phyloP scores from a whole-genome alignment of 2,888 invertebrate genomes.

The Dione vanillae region DNA sequence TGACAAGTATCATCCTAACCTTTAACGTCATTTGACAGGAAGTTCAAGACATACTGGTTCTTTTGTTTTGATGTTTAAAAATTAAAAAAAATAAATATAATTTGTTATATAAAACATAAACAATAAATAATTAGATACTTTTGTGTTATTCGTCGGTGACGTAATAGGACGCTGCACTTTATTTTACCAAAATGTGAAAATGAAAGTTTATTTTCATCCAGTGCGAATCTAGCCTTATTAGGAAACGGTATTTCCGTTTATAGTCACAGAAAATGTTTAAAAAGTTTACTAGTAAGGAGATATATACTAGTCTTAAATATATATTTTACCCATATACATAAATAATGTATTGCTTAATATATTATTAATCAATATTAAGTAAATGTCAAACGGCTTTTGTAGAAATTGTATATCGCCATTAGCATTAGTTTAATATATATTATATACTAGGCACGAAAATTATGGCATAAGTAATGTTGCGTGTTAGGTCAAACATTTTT shows the following conservation, averaged over 20 bases:
- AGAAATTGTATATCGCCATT: neutral
- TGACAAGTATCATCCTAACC: constrained; percentile 15
- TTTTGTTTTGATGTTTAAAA: neutral
- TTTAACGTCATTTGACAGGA: constrained; percentile 6
- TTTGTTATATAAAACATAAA: too few species aligned
- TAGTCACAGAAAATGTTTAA: too few species aligned
- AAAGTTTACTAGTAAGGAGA: too few species aligned
- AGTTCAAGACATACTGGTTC: neutral
- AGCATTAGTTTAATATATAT: neutral
- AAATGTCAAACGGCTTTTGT: neutral
- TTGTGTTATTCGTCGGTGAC: too few species aligned
- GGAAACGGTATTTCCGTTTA: too few species aligned
- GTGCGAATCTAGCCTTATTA: too few species aligned
- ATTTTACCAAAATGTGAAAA: too few species aligned
- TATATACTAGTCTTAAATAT: neutral
- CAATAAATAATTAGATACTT: too few species aligned
- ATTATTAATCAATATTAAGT: neutral
- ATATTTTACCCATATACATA: too few species aligned
- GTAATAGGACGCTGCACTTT: too few species aligned
- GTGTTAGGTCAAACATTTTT: constrained; percentile 37
- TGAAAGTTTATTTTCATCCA: too few species aligned
- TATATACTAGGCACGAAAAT: constrained; percentile 26
- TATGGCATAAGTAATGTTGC: constrained; percentile 26
- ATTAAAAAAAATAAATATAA: neutral
- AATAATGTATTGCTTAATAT: neutral